Percentiles rank a stretch among this genome's conserved stretches.
Evolutionary conservation across 2,113 vertebrate species (phyloP).

Genomic region (Fukomys damarensis): DNA sequence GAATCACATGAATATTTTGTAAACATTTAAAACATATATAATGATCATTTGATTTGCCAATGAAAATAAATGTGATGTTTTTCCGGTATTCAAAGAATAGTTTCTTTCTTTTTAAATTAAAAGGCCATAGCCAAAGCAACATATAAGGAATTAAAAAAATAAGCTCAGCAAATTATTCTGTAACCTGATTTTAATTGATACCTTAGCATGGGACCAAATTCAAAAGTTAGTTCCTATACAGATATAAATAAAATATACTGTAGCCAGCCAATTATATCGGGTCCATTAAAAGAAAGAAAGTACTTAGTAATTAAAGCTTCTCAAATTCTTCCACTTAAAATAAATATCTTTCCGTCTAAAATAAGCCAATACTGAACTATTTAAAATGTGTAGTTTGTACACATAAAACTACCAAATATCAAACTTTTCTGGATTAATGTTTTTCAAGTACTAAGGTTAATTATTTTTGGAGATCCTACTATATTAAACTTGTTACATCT

Average conservation of each 20-base stretch:
- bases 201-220: neutral
- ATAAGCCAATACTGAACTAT: neutral
- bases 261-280: neutral
- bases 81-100: neutral
- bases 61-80: neutral
- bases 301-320: neutral
- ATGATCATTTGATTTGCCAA: neutral
- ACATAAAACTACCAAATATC: neutral
- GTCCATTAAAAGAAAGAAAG: neutral
- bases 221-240: neutral
- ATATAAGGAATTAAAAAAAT: neutral
- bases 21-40: neutral
- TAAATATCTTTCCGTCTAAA: neutral
- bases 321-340: constrained; percentile 21
- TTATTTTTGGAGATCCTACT: neutral
- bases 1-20: neutral
- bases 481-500: neutral
- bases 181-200: neutral
- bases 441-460: neutral
- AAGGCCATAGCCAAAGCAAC: neutral
- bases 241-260: neutral
- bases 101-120: neutral
- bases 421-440: neutral
- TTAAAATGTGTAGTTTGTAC: neutral
- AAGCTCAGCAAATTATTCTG: neutral